Conservation (phyloP, 2,797 vertebrate species). For the Sebastes minor region DNA sequence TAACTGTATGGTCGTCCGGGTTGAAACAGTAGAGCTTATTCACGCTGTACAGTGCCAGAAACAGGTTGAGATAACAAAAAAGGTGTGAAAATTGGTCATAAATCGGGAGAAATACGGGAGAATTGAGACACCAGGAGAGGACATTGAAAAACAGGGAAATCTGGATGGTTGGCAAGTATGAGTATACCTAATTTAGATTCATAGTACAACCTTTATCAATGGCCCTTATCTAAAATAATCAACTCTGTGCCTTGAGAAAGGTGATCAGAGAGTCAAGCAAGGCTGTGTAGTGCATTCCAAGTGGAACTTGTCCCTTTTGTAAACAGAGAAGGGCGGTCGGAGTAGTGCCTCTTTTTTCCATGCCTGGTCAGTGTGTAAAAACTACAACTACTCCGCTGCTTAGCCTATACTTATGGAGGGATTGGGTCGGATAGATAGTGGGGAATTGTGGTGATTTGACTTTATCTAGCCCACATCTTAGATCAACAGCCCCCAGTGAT, state of each 20-base stretch:
- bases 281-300: not conserved
- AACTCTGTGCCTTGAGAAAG: not conserved
- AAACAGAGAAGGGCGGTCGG: not conserved
- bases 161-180: too few relatives aligned
- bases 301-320: slow-evolving; percentile 21
- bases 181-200: not conserved
- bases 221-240: not conserved
- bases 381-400: not conserved
- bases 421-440: not conserved
- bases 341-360: not conserved
- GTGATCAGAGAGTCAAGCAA: not conserved
- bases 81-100: too few relatives aligned
- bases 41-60: too few relatives aligned
- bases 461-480: slow-evolving; percentile 76
- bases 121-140: too few relatives aligned
- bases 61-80: too few relatives aligned
- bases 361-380: not conserved
- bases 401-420: not conserved
- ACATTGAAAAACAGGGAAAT: too few relatives aligned
- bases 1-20: too few relatives aligned
- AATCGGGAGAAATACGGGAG: too few relatives aligned
- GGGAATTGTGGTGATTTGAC: slow-evolving; percentile 24
- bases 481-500: slow-evolving; percentile 73
- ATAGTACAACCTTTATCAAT: not conserved
- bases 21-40: too few relatives aligned